Percentiles rank a stretch among this genome's conserved stretches.
phyloP scores from a whole-genome alignment of 2,113 vertebrate genomes.

The Trematocara zebra region DNA sequence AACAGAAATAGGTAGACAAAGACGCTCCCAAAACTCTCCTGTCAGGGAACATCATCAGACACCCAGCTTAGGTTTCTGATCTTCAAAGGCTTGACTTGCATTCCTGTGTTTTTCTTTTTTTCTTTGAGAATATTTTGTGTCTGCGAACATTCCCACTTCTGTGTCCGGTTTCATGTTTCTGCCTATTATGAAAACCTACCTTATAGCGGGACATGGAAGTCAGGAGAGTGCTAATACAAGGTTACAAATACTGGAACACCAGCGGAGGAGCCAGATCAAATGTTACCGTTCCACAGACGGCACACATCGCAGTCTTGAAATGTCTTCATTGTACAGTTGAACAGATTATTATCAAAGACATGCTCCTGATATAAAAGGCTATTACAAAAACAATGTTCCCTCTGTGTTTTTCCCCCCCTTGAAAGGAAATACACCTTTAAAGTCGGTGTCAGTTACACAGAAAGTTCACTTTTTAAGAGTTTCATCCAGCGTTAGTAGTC shows the following conservation, averaged over 20 bases:
- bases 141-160: constrained; percentile 58
- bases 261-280: constrained; percentile 25
- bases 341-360: constrained; percentile 50
- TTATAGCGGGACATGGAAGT: constrained; percentile 41
- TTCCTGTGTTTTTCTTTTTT: constrained; percentile 43
- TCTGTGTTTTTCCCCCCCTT: background rate
- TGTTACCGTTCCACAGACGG: constrained; percentile 42
- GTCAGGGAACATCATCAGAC: constrained; percentile 26
- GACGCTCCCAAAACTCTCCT: constrained; percentile 6
- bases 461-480: constrained; percentile 4
- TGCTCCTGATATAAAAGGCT: constrained; percentile 23
- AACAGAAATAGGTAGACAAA: background rate
- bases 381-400: constrained; percentile 25
- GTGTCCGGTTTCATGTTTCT: constrained; percentile 60
- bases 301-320: constrained; percentile 13
- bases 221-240: constrained; percentile 34
- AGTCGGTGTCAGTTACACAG: constrained; percentile 35
- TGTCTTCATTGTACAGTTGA: constrained; percentile 28
- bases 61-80: constrained; percentile 41
- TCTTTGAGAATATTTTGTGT: constrained; percentile 23
- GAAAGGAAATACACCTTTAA: background rate
- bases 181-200: constrained; percentile 46
- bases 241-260: background rate
- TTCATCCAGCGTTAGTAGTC: background rate
- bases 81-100: constrained; percentile 49